phyloP scores from a whole-genome alignment of 2,113 vertebrate genomes.

The Rallus limicola region DNA sequence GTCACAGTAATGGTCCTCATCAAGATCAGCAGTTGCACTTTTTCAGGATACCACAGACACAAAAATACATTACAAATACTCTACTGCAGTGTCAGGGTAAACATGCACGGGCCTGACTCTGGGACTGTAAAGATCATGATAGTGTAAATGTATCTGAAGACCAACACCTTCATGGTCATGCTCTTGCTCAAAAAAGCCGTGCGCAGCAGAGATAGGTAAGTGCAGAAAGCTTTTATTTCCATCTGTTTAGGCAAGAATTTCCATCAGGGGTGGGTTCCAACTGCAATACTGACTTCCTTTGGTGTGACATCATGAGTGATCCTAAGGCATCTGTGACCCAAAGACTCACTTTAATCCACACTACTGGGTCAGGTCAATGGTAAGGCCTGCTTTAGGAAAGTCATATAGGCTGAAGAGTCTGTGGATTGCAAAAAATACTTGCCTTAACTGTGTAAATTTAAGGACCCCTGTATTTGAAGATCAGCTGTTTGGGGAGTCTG shows the following conservation, averaged over 20 bases:
- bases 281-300: background rate
- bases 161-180: too few species aligned
- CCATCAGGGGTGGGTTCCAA: background rate
- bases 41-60: background rate
- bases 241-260: background rate
- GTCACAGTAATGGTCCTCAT: background rate
- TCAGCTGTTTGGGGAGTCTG: background rate
- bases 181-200: background rate
- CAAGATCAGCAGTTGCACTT: background rate
- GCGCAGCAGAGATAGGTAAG: background rate
- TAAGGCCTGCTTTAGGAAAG: background rate
- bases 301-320: background rate
- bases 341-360: background rate
- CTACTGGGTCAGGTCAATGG: too few species aligned
- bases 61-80: background rate
- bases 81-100: rapidly evolving
- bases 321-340: background rate
- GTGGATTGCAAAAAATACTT: background rate
- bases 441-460: background rate
- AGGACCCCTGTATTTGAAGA: background rate
- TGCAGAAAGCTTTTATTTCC: background rate
- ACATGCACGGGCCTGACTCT: background rate
- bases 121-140: rapidly evolving
- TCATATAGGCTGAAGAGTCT: background rate
- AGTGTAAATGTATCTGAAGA: background rate